Base-by-base conservation (phyloP, 2,797 vertebrate species). In the Notoglanidium macrostoma region DNA sequence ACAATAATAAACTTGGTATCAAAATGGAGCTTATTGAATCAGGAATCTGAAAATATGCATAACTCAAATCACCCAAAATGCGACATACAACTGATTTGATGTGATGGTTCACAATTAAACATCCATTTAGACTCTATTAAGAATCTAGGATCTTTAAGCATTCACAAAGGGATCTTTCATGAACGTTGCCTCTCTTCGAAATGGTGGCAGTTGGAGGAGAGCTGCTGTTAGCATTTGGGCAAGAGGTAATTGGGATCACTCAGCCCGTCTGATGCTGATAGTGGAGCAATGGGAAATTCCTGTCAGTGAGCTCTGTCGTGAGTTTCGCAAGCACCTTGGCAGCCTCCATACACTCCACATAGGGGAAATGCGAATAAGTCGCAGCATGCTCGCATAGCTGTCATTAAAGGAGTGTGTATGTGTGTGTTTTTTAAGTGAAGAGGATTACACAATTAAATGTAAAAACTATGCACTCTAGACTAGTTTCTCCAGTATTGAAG, bases 201-300 rank as follows among this genome's bases (percentile, higher is more conserved):
- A 87, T 68, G 91, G 81, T 61, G 90, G 87, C 91, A 91, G 90
- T 92, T 78, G 73, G 86, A 92, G 91, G 92, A 89, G 89, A 93
- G 93, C 93, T 92, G 94, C 94, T 96, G 94, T 95, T 95, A 95
- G 95, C 94, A 94, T 94, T 95, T 94, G 95, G 94, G 94, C 94
- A 95, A 86, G 94, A 95, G 95, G 95, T 96, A 96, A 96, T 96
- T 95, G 96, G 93, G 92, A 95, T 96, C 95, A 96, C 95, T 96
- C 96, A 96, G 95, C 95, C 96, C 94, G 94, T 95, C 95, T 95
- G 95, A 96, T 96, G 94, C 95, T 95, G 95, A 96, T 96, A 96
- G 96, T 95, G 94, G 95, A 93, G 94, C 92, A 92, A 96, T 96
- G 95, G 96, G 96, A 96, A 96, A 96, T 96, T 96, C 96, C 95